phyloP scores from a whole-genome alignment of 2,113 vertebrate species.

The Lycaon pictus region DNA sequence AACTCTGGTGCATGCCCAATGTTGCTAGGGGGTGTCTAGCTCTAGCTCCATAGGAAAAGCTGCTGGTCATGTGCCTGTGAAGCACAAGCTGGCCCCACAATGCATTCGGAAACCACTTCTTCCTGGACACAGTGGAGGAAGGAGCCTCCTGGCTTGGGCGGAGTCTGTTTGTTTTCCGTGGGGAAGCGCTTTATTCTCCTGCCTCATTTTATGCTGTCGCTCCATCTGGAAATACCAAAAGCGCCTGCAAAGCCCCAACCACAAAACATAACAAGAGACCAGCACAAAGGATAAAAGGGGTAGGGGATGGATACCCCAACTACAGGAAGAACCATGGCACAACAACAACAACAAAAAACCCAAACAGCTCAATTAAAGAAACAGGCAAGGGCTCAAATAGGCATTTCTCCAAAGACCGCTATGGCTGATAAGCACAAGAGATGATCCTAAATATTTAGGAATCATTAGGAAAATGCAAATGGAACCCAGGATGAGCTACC shows the following conservation, averaged over 20 bases:
- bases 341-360: neutral
- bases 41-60: neutral
- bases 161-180: neutral
- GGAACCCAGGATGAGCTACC: neutral
- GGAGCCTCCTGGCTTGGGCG: neutral
- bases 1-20: neutral
- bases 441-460: neutral
- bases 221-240: conserved; percentile 7
- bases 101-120: neutral
- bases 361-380: neutral
- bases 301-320: neutral
- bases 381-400: neutral
- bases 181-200: neutral
- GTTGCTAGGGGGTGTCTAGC: neutral
- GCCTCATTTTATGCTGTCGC: neutral
- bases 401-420: neutral
- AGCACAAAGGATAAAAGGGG: neutral
- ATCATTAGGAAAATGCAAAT: neutral
- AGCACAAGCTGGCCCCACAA: neutral
- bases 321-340: neutral
- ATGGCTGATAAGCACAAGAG: neutral
- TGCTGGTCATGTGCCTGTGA: neutral
- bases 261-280: neutral
- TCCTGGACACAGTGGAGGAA: neutral
- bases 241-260: neutral